Percentiles rank a stretch among this genome's conserved stretches.
These are phyloP conservation scores for Pocillopora verrucosa DNA, from an alignment of 64 coral and sea anemone species.

Conservation along the genomic window DNA sequence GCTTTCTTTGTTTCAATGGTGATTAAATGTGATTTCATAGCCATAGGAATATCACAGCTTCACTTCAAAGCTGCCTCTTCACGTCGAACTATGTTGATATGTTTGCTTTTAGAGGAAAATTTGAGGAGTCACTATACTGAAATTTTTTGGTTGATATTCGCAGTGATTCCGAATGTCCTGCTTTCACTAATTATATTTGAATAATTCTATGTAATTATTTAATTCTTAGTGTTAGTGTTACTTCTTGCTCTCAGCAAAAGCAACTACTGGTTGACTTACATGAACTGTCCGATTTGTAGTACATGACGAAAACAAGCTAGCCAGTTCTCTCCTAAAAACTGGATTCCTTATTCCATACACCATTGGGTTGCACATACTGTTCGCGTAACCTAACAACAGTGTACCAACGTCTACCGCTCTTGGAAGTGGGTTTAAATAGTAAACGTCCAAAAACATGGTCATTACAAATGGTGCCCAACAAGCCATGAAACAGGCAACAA, in stretches of 20 bases:
- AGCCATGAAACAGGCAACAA: slow-evolving; percentile 28
- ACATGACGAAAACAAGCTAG: background rate
- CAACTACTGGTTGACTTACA: background rate
- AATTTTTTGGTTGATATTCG: too few species aligned
- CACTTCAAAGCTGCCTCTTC: too few species aligned
- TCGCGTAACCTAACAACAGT: slow-evolving; percentile 42
- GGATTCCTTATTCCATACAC: slow-evolving; percentile 51
- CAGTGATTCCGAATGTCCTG: too few species aligned
- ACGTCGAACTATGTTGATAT: too few species aligned
- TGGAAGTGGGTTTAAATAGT: slow-evolving; percentile 4
- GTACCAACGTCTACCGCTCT: slow-evolving; percentile 44
- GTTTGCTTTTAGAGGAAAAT: too few species aligned
- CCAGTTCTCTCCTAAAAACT: slow-evolving; percentile 30
- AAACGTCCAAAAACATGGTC: slow-evolving; percentile 56
- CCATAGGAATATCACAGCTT: too few species aligned
- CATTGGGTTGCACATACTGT: slow-evolving; percentile 58
- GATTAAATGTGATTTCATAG: too few species aligned
- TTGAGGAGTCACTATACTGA: too few species aligned
- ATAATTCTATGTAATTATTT: too few species aligned
- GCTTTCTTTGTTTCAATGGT: too few species aligned
- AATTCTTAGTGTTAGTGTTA: background rate
- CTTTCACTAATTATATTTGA: too few species aligned
- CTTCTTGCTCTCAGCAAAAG: background rate
- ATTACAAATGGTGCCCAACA: slow-evolving; percentile 58
- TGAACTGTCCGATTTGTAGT: background rate